Conservation (phyloP, 2,113 vertebrate species). For the Bos indicus region DNA sequence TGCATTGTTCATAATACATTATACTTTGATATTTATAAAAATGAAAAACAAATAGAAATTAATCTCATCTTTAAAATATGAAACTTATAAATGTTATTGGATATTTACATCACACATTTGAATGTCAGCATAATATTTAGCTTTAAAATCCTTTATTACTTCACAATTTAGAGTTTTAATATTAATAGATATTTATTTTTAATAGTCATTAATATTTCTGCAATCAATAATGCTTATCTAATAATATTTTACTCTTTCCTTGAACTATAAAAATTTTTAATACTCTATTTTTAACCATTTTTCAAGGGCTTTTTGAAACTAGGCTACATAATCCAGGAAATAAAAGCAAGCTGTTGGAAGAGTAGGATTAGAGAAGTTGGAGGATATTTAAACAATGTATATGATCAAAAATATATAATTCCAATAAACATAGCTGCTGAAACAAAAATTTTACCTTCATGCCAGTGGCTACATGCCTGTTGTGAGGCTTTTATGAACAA, state of each 20-base stretch:
- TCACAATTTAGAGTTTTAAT: constrained; percentile 63
- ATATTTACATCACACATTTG: constrained; percentile 70
- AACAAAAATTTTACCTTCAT: neutral
- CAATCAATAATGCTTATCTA: constrained; percentile 3
- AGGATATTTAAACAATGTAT: neutral
- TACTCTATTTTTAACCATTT: neutral
- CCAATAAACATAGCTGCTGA: neutral
- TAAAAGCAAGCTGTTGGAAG: neutral
- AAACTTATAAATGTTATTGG: constrained; percentile 57
- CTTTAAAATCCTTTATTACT: constrained; percentile 62
- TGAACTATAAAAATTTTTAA: neutral
- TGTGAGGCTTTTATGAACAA: neutral
- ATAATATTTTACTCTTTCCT: constrained; percentile 11
- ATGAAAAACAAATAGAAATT: constrained; percentile 72
- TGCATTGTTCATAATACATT: constrained; percentile 68
- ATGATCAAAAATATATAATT: neutral
- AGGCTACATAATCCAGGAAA: neutral
- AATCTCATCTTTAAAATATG: constrained; percentile 61
- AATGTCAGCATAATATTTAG: constrained; percentile 62
- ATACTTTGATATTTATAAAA: constrained; percentile 75
- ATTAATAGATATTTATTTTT: constrained; percentile 37
- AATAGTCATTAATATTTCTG: constrained; percentile 39
- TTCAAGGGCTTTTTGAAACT: neutral
- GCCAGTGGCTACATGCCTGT: neutral
- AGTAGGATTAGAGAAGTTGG: neutral